Evolutionary conservation across 2,888 invertebrate genomes (phyloP), one percentile per base, ranked within the genome.

Genomic region (Drosophila tanythrix): DNA sequence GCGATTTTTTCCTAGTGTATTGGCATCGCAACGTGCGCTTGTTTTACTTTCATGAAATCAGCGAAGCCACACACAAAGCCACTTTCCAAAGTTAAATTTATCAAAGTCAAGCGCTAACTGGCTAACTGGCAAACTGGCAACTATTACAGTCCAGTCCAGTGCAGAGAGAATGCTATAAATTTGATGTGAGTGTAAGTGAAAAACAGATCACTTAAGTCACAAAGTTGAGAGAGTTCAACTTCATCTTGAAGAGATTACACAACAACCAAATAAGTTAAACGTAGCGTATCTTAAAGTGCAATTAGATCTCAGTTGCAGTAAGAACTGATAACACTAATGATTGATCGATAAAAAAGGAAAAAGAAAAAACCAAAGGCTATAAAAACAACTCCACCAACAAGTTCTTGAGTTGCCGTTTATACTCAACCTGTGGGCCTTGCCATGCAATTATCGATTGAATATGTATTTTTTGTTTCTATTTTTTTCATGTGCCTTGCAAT

Each of bases 401-500:
- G 68, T 71, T 79, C 76, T 65, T 66, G 25, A 46, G 69, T 81
- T 76, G 84, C 29, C 60, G 74, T 25, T 46, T 70, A 76, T 85
- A 72, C 8, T 40, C 74, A 81, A 74, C 76, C 72, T 62, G 86
- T 76, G 76, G 64, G 69, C 80, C 82, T 78, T 80, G 78, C 67
- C 59, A 48, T 72, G 68, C 62, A 71, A 76, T 73, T 80, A 74
- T 74, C 50, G 67, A 52, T 68, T 43, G 70, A 31, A 21, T 61
- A 40, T 48, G 8, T 21, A 21, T 15, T 15, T 15, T 25, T 38
- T 38, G 3, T 46, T 8, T 46, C 7, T 46, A 52, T 50, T 25
- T 50, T 29, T 11, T 43, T 21, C 43, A 15, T 27, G 33, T 61
- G 72, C 55, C 71, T 77, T 67, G 88, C 81, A 80, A 81, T 80